These are phyloP conservation scores for Campoplex nolae DNA, from an alignment of 2,888 invertebrate genomes.

Conservation along the genomic window DNA sequence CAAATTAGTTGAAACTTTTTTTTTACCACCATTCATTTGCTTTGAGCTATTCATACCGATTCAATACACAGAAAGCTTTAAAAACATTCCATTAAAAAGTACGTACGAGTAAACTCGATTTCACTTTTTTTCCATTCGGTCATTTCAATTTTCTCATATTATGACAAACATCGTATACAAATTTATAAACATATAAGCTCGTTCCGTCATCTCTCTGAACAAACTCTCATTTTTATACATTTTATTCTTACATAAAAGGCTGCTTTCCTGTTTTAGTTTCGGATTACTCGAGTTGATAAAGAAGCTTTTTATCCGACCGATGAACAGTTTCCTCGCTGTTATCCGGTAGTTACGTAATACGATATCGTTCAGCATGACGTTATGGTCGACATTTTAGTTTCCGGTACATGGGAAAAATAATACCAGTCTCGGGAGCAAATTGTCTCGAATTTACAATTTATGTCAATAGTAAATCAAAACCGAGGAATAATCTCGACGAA, in stretches of 20 bases:
- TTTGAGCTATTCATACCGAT: neutral
- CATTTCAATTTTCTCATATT: neutral
- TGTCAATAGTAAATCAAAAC: neutral
- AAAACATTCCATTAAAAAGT: neutral
- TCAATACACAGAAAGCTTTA: neutral
- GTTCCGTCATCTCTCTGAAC: neutral
- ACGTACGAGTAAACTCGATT: neutral
- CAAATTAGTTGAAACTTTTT: neutral
- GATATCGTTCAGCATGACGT: slow-evolving; percentile 22
- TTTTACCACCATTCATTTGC: neutral
- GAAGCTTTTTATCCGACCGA: slow-evolving; percentile 29
- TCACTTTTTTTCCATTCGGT: neutral
- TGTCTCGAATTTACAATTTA: slow-evolving; percentile 15
- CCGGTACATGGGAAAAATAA: slow-evolving; percentile 7
- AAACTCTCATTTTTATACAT: neutral
- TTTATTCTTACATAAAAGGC: neutral
- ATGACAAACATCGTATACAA: neutral
- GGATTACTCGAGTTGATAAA: neutral
- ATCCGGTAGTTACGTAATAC: slow-evolving; percentile 25
- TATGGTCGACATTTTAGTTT: slow-evolving; percentile 9
- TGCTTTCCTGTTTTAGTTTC: slow-evolving; percentile 7
- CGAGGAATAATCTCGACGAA: neutral
- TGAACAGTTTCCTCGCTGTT: slow-evolving; percentile 20
- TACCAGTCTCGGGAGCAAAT: slow-evolving; percentile 7
- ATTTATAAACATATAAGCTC: neutral